A percentile compares a stretch with the other conserved stretches of the same genome.
Conservation (phyloP, 2,888 invertebrate genomes). For the Pristionchus maxplancki region DNA sequence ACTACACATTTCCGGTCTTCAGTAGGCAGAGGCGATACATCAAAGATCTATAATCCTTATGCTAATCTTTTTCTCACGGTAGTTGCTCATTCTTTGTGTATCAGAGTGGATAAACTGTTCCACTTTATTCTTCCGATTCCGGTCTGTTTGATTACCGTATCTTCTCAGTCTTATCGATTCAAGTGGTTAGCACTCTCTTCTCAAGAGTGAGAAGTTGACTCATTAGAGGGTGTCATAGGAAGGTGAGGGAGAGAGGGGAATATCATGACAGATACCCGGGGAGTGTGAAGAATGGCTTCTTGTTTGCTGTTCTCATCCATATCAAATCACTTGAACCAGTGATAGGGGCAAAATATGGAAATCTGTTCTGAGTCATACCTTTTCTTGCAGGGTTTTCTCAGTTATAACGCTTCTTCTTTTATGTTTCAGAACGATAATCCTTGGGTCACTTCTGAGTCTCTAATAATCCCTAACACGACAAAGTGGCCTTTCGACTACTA, state of each 20-base stretch:
- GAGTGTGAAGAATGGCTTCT: neutral
- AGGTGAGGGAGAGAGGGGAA: neutral
- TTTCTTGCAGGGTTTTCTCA: neutral
- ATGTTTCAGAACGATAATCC: slow-evolving; percentile 28
- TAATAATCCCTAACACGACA: neutral
- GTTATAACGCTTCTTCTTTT: neutral
- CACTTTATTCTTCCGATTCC: slow-evolving; percentile 34
- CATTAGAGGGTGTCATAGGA: neutral
- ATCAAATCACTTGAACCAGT: slow-evolving; percentile 24
- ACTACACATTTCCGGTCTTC: neutral
- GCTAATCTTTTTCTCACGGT: slow-evolving; percentile 28
- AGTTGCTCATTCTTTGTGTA: slow-evolving; percentile 26
- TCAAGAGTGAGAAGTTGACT: slow-evolving; percentile 27
- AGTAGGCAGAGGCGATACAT: neutral
- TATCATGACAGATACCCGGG: neutral
- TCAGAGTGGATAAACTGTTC: slow-evolving; percentile 40
- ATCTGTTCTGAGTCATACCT: neutral
- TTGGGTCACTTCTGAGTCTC: slow-evolving; percentile 18
- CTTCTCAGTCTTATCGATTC: slow-evolving; percentile 29
- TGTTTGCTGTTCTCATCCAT: slow-evolving; percentile 32
- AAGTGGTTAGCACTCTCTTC: slow-evolving; percentile 25
- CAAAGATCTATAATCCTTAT: slow-evolving; percentile 32
- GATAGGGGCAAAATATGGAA: neutral
- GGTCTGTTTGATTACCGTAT: neutral
- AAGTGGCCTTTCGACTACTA: neutral